Base-by-base conservation (phyloP, 2,797 vertebrate species). In the Pampus argenteus region DNA sequence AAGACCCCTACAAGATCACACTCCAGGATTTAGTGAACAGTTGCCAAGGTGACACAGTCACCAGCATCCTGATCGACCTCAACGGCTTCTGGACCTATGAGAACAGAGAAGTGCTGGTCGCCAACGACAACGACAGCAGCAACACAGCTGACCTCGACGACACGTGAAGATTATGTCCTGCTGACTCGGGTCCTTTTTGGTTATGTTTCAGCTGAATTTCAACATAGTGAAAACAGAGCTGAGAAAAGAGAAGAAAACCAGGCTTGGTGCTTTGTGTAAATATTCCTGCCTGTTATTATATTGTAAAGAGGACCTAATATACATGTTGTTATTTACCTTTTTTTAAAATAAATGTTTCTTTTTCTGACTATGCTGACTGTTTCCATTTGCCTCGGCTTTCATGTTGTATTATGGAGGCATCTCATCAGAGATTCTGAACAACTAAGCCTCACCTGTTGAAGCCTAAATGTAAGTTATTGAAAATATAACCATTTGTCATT, bases 21-120 rank as follows among this genome's bases (percentile, higher is more conserved):
- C 96, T 99, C 83, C 97, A 98, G 90, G 98, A 99, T 81, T 90
- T 99, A 89, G 99, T 99, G 69, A 98, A 94, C 92, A 98, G 98
- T 87, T 96, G 97, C 76, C 98, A 99, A 93, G 98, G 98, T 7
- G 98, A 99, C 85, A 99, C 98, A 0, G 98, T 99, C 61, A 95
- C 94, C 79, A 98, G 97, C 91, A 99, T 99, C 93, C 94, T 99
- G 34, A 99, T 99, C 9, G 98, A 99, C 89, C 95, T 99, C 74
- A 99, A 99, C 65, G 97, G 98, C 54, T 99, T 99, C 93, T 99
- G 98, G 98, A 98, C 97, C 0, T 99, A 99, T 0, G 98, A 99
- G 91, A 99, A 99, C 93, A 95, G 98, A 92, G 98, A 99, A 84
- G 96, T 97, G 54, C 95, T 99, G 91, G 97, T 99, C 48, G 94